Evolutionary conservation across 2,797 vertebrate species (phyloP).

Genomic region (Propithecus deckenii): DNA sequence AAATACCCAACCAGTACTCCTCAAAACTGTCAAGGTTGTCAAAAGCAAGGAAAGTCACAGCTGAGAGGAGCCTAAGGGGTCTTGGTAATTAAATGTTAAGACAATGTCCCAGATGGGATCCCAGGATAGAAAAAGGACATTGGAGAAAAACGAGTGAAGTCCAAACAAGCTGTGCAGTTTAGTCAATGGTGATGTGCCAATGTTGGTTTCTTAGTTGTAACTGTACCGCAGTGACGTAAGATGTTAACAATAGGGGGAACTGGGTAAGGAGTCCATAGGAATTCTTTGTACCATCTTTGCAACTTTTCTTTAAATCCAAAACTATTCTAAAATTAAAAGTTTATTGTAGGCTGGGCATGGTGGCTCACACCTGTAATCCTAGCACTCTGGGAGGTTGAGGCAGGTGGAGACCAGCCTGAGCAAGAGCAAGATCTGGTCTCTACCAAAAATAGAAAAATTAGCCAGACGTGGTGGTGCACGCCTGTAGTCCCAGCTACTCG

Average conservation of each 20-base stretch:
- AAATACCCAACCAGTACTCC: not conserved
- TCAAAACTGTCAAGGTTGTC: not conserved
- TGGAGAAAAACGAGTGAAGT: not conserved
- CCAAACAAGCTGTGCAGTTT: no score
- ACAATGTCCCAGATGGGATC: not conserved
- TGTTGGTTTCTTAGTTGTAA: not conserved
- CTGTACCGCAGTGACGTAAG: accelerated
- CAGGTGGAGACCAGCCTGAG: no score
- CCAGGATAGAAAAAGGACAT: not conserved
- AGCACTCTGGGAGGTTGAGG: no score
- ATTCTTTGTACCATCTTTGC: not conserved
- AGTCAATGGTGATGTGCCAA: not conserved
- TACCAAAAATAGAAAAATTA: no score
- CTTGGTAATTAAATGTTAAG: not conserved
- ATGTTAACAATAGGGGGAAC: not conserved
- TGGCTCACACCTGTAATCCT: no score
- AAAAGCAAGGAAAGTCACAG: not conserved
- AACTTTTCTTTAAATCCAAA: not conserved
- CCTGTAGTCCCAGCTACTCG: no score
- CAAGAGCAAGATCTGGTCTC: no score
- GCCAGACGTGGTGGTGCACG: no score
- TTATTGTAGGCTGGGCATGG: not conserved
- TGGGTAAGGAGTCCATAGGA: not conserved
- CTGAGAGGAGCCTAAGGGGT: not conserved
- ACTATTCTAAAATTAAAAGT: not conserved